phyloP scores from a whole-genome alignment of 2,888 invertebrate genomes.

The Spisula subtruncata region DNA sequence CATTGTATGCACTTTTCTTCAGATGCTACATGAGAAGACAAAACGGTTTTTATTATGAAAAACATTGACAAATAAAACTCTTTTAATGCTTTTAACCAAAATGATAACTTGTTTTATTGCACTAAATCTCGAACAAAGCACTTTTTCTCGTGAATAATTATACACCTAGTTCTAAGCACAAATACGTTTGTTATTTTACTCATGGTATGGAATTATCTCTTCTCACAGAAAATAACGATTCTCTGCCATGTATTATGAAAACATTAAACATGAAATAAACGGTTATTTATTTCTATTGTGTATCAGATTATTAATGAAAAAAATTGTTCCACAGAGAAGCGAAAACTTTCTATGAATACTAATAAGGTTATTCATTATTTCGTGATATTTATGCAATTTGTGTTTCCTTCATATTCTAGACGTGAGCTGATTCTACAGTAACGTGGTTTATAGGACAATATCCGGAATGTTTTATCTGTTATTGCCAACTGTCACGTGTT shows the following conservation, averaged over 20 bases:
- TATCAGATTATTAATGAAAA: conserved; percentile 22
- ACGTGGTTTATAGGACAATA: conserved; percentile 30
- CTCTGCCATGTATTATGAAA: conserved; percentile 33
- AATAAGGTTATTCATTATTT: conserved; percentile 24
- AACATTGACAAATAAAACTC: too few relatives aligned
- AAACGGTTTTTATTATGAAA: too few relatives aligned
- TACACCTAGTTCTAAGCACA: too few relatives aligned
- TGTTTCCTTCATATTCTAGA: conserved; percentile 17
- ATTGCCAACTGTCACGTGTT: neutral
- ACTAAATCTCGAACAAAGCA: too few relatives aligned
- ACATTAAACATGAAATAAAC: conserved; percentile 20
- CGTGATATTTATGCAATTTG: conserved; percentile 27
- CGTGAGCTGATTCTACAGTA: conserved; percentile 22
- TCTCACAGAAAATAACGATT: neutral
- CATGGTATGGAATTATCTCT: neutral
- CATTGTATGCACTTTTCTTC: too few relatives aligned
- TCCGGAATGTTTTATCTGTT: neutral
- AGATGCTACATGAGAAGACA: too few relatives aligned
- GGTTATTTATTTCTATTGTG: conserved; percentile 32
- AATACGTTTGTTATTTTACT: neutral
- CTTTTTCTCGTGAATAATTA: too few relatives aligned
- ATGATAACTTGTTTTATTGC: too few relatives aligned
- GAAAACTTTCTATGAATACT: conserved; percentile 41
- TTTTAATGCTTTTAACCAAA: too few relatives aligned
- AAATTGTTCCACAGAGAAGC: neutral